Percentiles rank a stretch among this genome's conserved stretches.
phyloP scores from a whole-genome alignment of 2,888 invertebrate species.

The Theodoxus fluviatilis region DNA sequence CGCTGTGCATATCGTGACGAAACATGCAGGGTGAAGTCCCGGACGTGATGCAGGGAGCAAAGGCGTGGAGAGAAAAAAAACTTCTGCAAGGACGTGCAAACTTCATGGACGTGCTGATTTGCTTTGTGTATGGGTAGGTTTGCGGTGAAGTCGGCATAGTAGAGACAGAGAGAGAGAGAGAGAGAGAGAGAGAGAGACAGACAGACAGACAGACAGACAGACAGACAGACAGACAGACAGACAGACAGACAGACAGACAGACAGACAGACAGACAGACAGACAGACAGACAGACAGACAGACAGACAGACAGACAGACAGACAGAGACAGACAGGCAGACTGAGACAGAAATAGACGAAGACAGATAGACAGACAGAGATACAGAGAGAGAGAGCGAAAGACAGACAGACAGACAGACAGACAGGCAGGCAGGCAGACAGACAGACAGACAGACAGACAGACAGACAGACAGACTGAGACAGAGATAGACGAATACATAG shows the following conservation, averaged over 20 bases:
- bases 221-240: slow-evolving; percentile 17
- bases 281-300: slow-evolving; percentile 20
- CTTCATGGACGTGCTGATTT: no score
- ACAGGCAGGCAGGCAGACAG: background rate
- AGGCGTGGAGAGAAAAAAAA: no score
- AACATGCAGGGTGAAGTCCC: no score
- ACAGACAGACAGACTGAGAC: slow-evolving; percentile 16
- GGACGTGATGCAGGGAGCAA: no score
- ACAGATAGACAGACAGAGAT: background rate
- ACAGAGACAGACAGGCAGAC: background rate
- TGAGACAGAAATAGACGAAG: background rate
- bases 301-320: slow-evolving; percentile 20
- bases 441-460: slow-evolving; percentile 23
- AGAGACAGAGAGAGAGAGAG: slow-evolving; percentile 14
- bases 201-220: slow-evolving; percentile 22
- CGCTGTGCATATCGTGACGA: no score
- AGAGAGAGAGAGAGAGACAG: slow-evolving; percentile 26
- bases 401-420: background rate
- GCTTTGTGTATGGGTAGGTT: background rate
- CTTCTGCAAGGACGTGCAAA: no score
- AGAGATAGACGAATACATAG: slow-evolving; percentile 19
- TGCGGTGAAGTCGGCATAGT: no score
- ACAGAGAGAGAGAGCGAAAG: background rate
- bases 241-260: slow-evolving; percentile 21
- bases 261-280: slow-evolving; percentile 15